These are phyloP conservation scores for Paratilapia polleni DNA, from an alignment of 2,113 vertebrate species.

Conservation along the genomic window DNA sequence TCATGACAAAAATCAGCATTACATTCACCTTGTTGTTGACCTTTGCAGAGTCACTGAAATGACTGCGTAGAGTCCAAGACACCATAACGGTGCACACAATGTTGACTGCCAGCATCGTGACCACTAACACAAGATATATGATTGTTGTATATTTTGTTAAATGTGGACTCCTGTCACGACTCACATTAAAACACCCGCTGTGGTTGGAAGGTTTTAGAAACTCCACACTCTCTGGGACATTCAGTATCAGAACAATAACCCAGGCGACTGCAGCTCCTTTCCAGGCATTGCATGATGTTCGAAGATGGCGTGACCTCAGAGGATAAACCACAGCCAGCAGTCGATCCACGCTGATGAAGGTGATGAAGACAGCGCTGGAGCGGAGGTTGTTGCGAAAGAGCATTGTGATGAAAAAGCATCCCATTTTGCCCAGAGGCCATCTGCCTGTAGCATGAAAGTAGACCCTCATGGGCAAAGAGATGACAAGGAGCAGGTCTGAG, in stretches of 20 bases:
- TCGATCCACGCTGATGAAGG: slow-evolving; percentile 62
- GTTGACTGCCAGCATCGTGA: slow-evolving; percentile 60
- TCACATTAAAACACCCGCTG: no score
- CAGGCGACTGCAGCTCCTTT: slow-evolving; percentile 34
- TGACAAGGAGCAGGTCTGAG: slow-evolving; percentile 70
- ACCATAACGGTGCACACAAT: slow-evolving; percentile 64
- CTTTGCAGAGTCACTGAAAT: slow-evolving; percentile 9
- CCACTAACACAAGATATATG: slow-evolving; percentile 30
- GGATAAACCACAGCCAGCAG: not conserved
- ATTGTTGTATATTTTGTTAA: no score
- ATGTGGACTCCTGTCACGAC: no score
- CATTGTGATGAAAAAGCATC: slow-evolving; percentile 49
- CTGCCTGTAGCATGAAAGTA: slow-evolving; percentile 51
- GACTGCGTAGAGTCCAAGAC: slow-evolving; percentile 36
- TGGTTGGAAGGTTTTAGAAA: no score
- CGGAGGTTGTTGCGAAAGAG: slow-evolving; percentile 70
- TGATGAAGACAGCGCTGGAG: slow-evolving; percentile 74
- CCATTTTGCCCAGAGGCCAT: slow-evolving; percentile 27
- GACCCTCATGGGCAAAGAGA: slow-evolving; percentile 62
- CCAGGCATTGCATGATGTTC: not conserved
- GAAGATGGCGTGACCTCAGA: not conserved
- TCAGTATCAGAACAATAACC: slow-evolving; percentile 29
- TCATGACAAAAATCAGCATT: slow-evolving; percentile 68
- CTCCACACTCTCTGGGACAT: slow-evolving; percentile 8
- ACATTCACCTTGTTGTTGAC: slow-evolving; percentile 67